Evolutionary conservation across 2,797 vertebrate genomes (phyloP), one percentile per base, ranked within the genome.

Genomic region (Carapus acus): DNA sequence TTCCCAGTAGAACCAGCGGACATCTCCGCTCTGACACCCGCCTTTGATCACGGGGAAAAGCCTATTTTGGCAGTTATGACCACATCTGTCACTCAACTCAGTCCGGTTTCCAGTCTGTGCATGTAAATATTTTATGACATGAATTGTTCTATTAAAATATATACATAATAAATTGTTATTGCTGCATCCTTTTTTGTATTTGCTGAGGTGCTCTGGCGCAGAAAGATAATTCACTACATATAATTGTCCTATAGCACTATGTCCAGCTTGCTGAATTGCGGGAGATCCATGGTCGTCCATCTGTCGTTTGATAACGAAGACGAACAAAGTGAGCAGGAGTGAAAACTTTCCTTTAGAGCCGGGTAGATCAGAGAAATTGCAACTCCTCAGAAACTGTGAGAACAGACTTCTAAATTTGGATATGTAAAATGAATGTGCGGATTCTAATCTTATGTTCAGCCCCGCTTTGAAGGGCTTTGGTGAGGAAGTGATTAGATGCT

Each of bases 101-200:
- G 68, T 71, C 78, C 48, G 2, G 29, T 62, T 70, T 69, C 58
- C 69, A 62, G 71, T 77, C 61, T 73, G 53, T 67, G 73, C 73
- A 73, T 84, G 80, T 86, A 85, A 79, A 86, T 83, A 83, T 85
- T 83, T 86, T 67, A 84, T 77, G 72, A 79, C 49, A 65, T 74
- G 62, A 79, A 78, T 71, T 76, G 70, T 79, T 73, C 77, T 73
- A 83, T 78, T 84, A 83, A 85, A 83, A 69, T 57, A 62, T 62
- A 69, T 73, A 69, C 71, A 74, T 74, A 65, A 79, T 67, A 73
- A 54, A 78, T 55, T 37, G 43, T 57, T n/a, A 52, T 54, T 46
- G 20, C 44, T 64, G 62, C 65, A 65, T 73, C 43, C 64, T 71
- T 70, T 60, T n/a, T n/a, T n/a, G n/a, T 60, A 51, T 70, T 70